Evolutionary conservation across 2,888 invertebrate genomes (phyloP).

Genomic region (Spodoptera exigua): DNA sequence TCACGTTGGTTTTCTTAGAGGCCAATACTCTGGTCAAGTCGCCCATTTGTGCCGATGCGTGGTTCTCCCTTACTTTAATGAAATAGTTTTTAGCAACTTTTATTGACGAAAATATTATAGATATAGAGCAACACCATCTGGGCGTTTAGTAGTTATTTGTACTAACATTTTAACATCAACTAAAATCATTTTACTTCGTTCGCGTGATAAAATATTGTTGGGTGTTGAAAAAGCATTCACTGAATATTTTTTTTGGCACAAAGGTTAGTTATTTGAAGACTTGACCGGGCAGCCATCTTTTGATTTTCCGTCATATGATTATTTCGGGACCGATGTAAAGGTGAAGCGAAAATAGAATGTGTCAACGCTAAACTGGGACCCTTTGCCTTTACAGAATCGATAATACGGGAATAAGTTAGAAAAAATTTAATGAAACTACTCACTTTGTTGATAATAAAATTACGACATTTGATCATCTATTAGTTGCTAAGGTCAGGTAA

Average conservation of each 20-base stretch:
- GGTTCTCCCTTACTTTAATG: too few relatives aligned
- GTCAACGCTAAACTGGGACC: not conserved
- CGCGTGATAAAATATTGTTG: slow-evolving; percentile 16
- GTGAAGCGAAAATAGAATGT: slow-evolving; percentile 45
- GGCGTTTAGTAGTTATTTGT: slow-evolving; percentile 46
- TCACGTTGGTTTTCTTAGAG: too few relatives aligned
- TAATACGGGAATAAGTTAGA: slow-evolving; percentile 3
- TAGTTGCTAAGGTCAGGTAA: too few relatives aligned
- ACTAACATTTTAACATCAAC: too few relatives aligned
- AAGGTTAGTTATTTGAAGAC: slow-evolving; percentile 39
- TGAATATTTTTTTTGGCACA: slow-evolving; percentile 19
- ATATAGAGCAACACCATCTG: too few relatives aligned
- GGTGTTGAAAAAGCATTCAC: not conserved
- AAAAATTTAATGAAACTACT: not conserved
- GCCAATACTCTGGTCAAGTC: too few relatives aligned
- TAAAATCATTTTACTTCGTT: slow-evolving; percentile 41
- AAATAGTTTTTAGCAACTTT: too few relatives aligned
- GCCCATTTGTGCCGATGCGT: too few relatives aligned
- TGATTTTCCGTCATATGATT: slow-evolving; percentile 35
- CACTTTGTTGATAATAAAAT: too few relatives aligned
- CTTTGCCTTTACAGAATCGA: slow-evolving; percentile 3
- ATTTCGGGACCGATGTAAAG: slow-evolving; percentile 37
- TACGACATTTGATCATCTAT: too few relatives aligned
- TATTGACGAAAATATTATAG: too few relatives aligned
- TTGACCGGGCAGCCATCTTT: slow-evolving; percentile 29